Percentiles rank a stretch among this genome's conserved stretches.
Conservation (phyloP, 2,797 vertebrate genomes). For the Selene dorsalis region DNA sequence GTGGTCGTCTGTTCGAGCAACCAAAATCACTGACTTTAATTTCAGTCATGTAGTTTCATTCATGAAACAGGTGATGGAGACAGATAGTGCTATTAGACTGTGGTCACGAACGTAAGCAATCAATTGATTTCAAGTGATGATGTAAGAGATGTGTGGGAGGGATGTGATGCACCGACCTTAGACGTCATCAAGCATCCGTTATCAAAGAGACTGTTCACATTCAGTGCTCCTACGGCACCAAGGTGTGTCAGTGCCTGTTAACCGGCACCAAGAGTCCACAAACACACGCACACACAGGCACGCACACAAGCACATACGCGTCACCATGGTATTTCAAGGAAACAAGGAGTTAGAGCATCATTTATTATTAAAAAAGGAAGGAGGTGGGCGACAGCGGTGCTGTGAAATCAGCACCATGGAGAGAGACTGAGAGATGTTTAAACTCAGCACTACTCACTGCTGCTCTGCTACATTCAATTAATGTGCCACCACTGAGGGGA, state of each 20-base stretch:
- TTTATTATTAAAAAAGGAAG: neutral
- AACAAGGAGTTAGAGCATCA: slow-evolving; percentile 13
- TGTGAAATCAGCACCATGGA: slow-evolving; percentile 78
- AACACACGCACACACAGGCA: neutral
- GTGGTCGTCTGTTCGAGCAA: neutral
- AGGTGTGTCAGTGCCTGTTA: slow-evolving; percentile 29
- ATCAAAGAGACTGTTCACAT: slow-evolving; percentile 16
- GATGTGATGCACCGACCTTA: slow-evolving; percentile 44
- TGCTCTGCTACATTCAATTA: neutral
- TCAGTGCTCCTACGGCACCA: slow-evolving; percentile 20
- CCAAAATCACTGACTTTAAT: neutral
- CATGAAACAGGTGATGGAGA: neutral
- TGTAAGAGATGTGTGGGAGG: slow-evolving; percentile 48
- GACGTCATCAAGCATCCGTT: slow-evolving; percentile 8
- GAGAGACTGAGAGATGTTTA: slow-evolving; percentile 41
- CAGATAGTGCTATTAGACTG: neutral
- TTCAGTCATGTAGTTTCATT: neutral
- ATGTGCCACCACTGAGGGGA: too few species aligned
- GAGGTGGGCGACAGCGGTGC: neutral
- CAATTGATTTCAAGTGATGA: slow-evolving; percentile 18
- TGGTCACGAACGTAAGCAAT: slow-evolving; percentile 1
- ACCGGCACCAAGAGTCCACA: neutral
- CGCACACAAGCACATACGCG: neutral
- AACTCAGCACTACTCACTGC: neutral
- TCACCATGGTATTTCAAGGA: slow-evolving; percentile 23